Evolutionary conservation across 2,113 vertebrate genomes (phyloP), one percentile per base, ranked within the genome.

Genomic region (Chrysochloris asiatica): DNA sequence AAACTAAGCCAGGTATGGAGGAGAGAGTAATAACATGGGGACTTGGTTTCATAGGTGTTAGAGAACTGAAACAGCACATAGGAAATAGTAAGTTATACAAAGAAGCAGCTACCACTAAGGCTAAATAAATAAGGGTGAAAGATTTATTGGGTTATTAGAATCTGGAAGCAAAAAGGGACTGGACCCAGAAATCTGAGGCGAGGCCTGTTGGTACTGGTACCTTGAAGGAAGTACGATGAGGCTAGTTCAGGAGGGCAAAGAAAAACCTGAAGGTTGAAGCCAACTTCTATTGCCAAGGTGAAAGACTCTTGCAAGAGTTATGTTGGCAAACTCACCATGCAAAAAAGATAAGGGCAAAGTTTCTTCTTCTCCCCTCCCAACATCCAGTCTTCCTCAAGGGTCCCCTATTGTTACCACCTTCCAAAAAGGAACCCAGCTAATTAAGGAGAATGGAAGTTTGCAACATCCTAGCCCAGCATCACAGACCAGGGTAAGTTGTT

Each of bases 1-100:
- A 89, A 86, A 79, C 3, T 21, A 95, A 88, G 77, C 3, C 28
- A 45, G 73, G 26, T 50, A 19, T 94, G 92, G 63, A 83, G 52
- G 14, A 12, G n/a, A 80, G 0, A 92, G 16, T 10, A 24, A 63
- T 28, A 73, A 65, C 8, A 50, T 4, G 16, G 17, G 36, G 16
- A 69, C 75, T 1, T 78, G 12, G 17, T 75, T 91, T 79, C 61
- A 45, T 1, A 2, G 41, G 22, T 24, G 61, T 13, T 47, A 17
- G 19, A 69, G 52, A 14, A 33, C 33, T 72, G 13, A 63, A 82
- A 81, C 19, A 26, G 24, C 52, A 81, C 36, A 28, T 59, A 80
- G 22, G 36, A 2, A 63, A 54, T 33, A 86, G 21, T 63, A 56
- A 94, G 82, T 19, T 50, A 63, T 41, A 43, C 38, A 77, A 72